A percentile compares a stretch with the other conserved stretches of the same genome.
These are phyloP conservation scores for Brachyopa scutellaris DNA, from an alignment of 2,888 invertebrate genomes.

Conservation along the genomic window DNA sequence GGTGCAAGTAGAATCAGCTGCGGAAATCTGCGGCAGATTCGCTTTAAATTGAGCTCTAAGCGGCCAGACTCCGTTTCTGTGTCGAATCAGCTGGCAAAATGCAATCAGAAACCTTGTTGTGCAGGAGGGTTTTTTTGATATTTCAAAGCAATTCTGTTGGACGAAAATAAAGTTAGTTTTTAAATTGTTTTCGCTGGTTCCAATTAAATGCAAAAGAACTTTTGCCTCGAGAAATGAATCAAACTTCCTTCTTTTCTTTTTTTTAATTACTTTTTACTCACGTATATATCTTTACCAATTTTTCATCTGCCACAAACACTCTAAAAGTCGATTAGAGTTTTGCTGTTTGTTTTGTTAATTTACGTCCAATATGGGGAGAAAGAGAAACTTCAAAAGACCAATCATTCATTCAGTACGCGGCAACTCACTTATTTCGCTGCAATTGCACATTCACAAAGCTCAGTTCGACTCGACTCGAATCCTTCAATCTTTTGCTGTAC, in stretches of 20 bases:
- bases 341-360: background rate
- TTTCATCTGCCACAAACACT: constrained; percentile 45
- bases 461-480: constrained; percentile 41
- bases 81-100: constrained; percentile 1
- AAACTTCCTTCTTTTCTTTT: too few relatives aligned
- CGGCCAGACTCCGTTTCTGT: too few relatives aligned
- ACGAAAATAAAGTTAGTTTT: constrained; percentile 7
- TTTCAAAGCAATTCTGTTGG: background rate
- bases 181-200: constrained; percentile 2
- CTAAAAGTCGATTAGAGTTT: constrained; percentile 44
- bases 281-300: constrained; percentile 17
- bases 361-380: background rate
- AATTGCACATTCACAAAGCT: constrained; percentile 49
- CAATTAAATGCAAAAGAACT: constrained; percentile 26
- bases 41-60: too few relatives aligned
- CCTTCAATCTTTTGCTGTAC: constrained; percentile 28
- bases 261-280: constrained; percentile 9
- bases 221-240: constrained; percentile 1
- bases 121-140: too few relatives aligned
- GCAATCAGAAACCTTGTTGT: background rate
- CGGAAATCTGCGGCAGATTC: too few relatives aligned
- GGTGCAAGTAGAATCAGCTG: too few relatives aligned
- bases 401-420: constrained; percentile 50
- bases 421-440: constrained; percentile 59
- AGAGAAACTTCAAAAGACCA: constrained; percentile 28